These are phyloP conservation scores for Melanostigma gelatinosum DNA, from an alignment of 2,113 vertebrate genomes.

Conservation along the genomic window DNA sequence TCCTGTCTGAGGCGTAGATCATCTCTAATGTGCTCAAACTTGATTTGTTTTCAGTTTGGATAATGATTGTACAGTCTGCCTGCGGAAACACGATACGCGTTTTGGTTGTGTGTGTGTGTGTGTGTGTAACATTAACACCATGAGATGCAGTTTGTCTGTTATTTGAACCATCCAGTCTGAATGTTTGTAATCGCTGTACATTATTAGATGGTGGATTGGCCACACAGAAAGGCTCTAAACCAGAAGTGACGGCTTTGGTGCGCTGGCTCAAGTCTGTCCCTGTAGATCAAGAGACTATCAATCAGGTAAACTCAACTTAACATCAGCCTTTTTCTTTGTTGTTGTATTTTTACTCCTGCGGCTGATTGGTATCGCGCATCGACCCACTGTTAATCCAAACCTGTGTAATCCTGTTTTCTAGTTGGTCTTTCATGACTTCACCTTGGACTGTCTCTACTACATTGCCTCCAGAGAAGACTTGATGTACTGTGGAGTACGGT, in stretches of 20 bases:
- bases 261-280: conserved; percentile 79
- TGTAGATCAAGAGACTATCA: conserved; percentile 79
- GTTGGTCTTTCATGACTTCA: conserved; percentile 87
- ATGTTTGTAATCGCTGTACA: not conserved
- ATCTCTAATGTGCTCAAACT: conserved; percentile 43
- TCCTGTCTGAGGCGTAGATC: conserved; percentile 49
- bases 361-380: conserved; percentile 17
- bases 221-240: conserved; percentile 28
- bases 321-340: not conserved
- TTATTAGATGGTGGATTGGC: conserved; percentile 29
- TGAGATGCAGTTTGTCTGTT: not conserved
- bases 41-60: conserved; percentile 26
- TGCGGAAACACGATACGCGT: not conserved
- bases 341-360: not conserved
- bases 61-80: conserved; percentile 42
- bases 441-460: conserved; percentile 84
- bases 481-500: conserved; percentile 85
- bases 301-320: conserved; percentile 64
- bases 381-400: conserved; percentile 21
- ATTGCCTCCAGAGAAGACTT: conserved; percentile 87
- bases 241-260: conserved; percentile 69
- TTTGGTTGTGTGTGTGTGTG: conserved; percentile 15
- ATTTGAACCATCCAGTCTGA: conserved; percentile 4
- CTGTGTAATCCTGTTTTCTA: conserved; percentile 60
- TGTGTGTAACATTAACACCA: conserved; percentile 1